A percentile compares a stretch with the other conserved stretches of the same genome.
These are phyloP conservation scores for Brachyrhaphis roseni DNA, from an alignment of 2,797 vertebrate species.

Conservation along the genomic window DNA sequence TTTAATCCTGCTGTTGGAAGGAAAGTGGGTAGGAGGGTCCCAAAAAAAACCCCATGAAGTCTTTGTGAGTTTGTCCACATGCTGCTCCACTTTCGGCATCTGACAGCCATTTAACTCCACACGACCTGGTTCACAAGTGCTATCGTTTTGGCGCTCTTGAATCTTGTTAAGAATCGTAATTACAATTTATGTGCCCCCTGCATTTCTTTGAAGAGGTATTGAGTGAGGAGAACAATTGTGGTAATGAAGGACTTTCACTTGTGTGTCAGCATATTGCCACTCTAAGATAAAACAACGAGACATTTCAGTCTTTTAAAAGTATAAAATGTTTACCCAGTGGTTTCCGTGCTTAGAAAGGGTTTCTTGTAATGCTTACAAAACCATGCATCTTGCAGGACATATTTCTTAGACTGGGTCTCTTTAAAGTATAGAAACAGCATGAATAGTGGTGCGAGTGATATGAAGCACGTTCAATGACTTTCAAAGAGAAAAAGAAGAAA, in stretches of 20 bases:
- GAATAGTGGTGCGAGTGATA: slow-evolving; percentile 51
- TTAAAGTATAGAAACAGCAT: slow-evolving; percentile 63
- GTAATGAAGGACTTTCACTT: slow-evolving; percentile 34
- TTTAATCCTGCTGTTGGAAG: slow-evolving; percentile 52
- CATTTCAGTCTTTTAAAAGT: neutral
- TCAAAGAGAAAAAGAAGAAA: slow-evolving; percentile 78
- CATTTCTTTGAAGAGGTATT: slow-evolving; percentile 72
- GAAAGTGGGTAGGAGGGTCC: slow-evolving; percentile 49
- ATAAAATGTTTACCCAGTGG: neutral
- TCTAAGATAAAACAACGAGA: neutral
- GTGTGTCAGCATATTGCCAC: slow-evolving; percentile 24
- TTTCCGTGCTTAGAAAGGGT: neutral
- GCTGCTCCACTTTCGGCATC: slow-evolving; percentile 75
- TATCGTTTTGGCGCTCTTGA: slow-evolving; percentile 74
- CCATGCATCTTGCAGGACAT: slow-evolving; percentile 35
- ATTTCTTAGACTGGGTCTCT: slow-evolving; percentile 50
- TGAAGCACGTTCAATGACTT: slow-evolving; percentile 72
- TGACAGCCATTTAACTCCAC: slow-evolving; percentile 87
- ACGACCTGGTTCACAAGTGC: slow-evolving; percentile 82
- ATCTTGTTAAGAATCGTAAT: slow-evolving; percentile 84
- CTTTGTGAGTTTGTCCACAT: slow-evolving; percentile 76
- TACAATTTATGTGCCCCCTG: slow-evolving; percentile 79
- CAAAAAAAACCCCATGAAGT: slow-evolving; percentile 57
- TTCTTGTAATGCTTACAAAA: slow-evolving; percentile 11
- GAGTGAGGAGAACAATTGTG: slow-evolving; percentile 47